Percentiles rank a stretch among this genome's conserved stretches.
phyloP scores from a whole-genome alignment of 2,113 vertebrate species.

The Poeciliopsis prolifica region DNA sequence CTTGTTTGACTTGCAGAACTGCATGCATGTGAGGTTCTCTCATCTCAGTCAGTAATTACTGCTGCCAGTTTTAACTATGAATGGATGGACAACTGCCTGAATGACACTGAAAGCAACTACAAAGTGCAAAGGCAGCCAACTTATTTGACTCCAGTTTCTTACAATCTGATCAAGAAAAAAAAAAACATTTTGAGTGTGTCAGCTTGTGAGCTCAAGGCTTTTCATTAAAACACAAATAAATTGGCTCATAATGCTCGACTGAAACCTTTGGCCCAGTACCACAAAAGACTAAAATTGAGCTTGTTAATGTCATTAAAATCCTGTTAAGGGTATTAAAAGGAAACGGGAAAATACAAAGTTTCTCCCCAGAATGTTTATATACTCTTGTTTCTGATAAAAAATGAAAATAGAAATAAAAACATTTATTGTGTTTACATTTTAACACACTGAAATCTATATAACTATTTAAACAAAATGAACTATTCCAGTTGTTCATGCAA shows the following conservation, averaged over 20 bases:
- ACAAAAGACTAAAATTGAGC: not conserved
- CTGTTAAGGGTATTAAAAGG: too few species aligned
- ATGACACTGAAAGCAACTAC: not conserved
- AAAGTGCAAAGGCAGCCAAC: not conserved
- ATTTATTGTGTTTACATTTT: too few species aligned
- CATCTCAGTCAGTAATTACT: not conserved
- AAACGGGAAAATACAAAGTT: too few species aligned
- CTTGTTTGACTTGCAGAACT: not conserved
- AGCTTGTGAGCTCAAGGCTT: too few species aligned
- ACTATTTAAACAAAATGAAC: too few species aligned
- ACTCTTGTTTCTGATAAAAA: too few species aligned
- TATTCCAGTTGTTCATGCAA: too few species aligned
- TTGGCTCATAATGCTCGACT: not conserved
- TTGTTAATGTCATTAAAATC: too few species aligned
- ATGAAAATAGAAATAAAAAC: too few species aligned
- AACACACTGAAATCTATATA: too few species aligned
- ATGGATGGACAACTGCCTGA: too few species aligned
- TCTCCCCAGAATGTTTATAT: too few species aligned
- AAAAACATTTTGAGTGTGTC: not conserved
- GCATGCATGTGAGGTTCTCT: not conserved
- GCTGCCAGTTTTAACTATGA: not conserved
- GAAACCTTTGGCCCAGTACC: not conserved
- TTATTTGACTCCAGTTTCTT: not conserved
- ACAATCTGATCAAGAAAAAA: not conserved
- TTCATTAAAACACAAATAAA: not conserved